phyloP scores from a whole-genome alignment of 2,113 vertebrate genomes.

The Heliornis fulica region DNA sequence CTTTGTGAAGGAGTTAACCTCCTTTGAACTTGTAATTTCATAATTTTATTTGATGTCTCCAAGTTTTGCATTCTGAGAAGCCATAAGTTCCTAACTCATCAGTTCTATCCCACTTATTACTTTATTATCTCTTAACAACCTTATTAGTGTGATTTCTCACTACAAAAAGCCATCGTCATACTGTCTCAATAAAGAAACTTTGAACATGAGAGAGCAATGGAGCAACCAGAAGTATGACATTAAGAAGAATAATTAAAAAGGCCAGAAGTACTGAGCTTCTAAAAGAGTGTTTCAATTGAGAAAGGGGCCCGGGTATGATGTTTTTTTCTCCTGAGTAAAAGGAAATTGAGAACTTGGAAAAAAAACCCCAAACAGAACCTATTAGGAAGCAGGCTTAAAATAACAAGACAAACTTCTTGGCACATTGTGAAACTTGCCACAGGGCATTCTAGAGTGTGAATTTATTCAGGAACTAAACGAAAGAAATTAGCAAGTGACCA shows the following conservation, averaged over 20 bases:
- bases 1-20: neutral
- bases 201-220: neutral
- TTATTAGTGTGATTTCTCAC: fast-evolving
- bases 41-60: neutral
- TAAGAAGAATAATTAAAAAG: neutral
- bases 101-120: neutral
- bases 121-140: neutral
- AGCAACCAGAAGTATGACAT: neutral
- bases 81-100: neutral
- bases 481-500: neutral
- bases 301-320: neutral
- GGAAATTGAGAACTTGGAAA: neutral
- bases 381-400: neutral
- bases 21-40: neutral
- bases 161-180: neutral
- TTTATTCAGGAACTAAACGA: neutral
- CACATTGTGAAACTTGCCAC: neutral
- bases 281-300: neutral
- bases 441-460: neutral
- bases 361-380: too few species aligned
- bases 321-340: neutral
- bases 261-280: neutral
- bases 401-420: neutral
- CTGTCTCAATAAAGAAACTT: neutral
- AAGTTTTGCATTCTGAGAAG: neutral